phyloP scores from a whole-genome alignment of 2,113 vertebrate genomes.

The Labeo catla region DNA sequence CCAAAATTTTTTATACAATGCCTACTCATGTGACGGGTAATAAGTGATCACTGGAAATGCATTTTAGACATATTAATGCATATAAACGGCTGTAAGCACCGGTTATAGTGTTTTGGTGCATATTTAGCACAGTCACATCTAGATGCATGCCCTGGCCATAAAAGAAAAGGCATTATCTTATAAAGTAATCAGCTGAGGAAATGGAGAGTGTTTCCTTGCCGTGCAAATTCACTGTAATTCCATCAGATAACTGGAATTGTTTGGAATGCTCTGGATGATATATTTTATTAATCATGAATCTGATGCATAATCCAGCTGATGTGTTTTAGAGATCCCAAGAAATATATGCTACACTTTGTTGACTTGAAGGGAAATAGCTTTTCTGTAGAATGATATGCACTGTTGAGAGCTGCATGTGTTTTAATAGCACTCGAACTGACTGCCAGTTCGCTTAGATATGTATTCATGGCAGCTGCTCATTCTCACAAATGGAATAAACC shows the following conservation, averaged over 20 bases:
- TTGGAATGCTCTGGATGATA: slow-evolving; percentile 28
- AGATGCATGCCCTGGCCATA: background rate
- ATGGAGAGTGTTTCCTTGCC: slow-evolving; percentile 7
- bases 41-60: background rate
- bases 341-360: background rate
- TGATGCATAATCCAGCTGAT: background rate
- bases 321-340: background rate
- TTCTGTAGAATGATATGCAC: background rate
- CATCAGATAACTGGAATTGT: background rate
- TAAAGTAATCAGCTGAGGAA: slow-evolving; percentile 5
- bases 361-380: background rate
- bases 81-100: background rate
- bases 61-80: background rate
- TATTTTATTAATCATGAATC: background rate
- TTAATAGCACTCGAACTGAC: background rate
- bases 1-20: background rate
- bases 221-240: background rate
- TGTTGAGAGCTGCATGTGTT: slow-evolving; percentile 4
- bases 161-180: background rate
- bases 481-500: slow-evolving; percentile 1
- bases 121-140: background rate
- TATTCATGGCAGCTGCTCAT: slow-evolving; percentile 7
- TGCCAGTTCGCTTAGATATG: background rate
- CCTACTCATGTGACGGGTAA: background rate
- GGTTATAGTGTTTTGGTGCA: background rate